A percentile compares a stretch with the other conserved stretches of the same genome.
phyloP scores from a whole-genome alignment of 1,140 invertebrate genomes.

The Lordiphosa clarofinis region DNA sequence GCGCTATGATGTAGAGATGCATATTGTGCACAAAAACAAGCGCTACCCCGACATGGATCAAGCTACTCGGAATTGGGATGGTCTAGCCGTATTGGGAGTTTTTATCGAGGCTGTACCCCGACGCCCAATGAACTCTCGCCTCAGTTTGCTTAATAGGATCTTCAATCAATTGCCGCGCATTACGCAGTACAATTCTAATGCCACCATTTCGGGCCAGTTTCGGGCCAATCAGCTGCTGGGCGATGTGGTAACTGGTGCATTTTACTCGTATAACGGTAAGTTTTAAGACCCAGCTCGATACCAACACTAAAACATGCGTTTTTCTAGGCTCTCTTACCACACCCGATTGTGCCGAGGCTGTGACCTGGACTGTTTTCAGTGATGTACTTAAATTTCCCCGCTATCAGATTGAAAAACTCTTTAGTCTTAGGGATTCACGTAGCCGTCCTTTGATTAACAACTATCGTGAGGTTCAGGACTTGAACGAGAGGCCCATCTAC shows the following conservation, averaged over 20 bases:
- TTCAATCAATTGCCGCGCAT: slow-evolving; percentile 49
- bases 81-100: slow-evolving; percentile 56
- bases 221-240: slow-evolving; percentile 42
- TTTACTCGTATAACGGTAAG: slow-evolving; percentile 59
- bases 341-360: slow-evolving; percentile 63
- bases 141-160: slow-evolving; percentile 34
- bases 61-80: slow-evolving; percentile 42
- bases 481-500: slow-evolving; percentile 82
- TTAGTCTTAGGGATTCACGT: slow-evolving; percentile 36
- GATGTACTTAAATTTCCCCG: slow-evolving; percentile 30
- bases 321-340: slow-evolving; percentile 91
- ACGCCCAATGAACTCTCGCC: not conserved
- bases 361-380: slow-evolving; percentile 63
- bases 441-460: slow-evolving; percentile 40
- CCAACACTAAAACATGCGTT: not conserved
- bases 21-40: slow-evolving; percentile 62
- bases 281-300: not conserved
- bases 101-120: slow-evolving; percentile 27
- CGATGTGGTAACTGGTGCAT: slow-evolving; percentile 35
- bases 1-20: slow-evolving; percentile 65
- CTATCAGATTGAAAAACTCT: slow-evolving; percentile 50
- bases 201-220: slow-evolving; percentile 23
- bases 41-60: slow-evolving; percentile 26
- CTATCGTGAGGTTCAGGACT: slow-evolving; percentile 66
- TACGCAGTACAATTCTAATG: slow-evolving; percentile 29